Percentiles rank a stretch among this genome's conserved stretches.
These are phyloP conservation scores for Empis livida DNA, from an alignment of 2,888 invertebrate genomes.

Conservation along the genomic window DNA sequence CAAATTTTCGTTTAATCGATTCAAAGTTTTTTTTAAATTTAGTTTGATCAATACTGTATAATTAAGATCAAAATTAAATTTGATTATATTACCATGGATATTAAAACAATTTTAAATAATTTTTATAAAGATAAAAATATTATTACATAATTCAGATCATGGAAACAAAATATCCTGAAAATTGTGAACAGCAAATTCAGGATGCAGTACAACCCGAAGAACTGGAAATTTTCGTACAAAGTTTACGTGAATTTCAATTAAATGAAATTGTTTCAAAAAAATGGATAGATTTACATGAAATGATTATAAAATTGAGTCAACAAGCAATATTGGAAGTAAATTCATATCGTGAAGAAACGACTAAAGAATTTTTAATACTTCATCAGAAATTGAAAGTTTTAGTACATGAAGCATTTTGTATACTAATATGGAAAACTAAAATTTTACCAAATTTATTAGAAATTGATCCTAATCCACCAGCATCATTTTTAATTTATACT, in stretches of 20 bases:
- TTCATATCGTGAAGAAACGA: conserved; percentile 64
- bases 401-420: conserved; percentile 69
- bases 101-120: no score
- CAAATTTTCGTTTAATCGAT: no score
- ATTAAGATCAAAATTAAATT: no score
- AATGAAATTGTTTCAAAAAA: conserved; percentile 57
- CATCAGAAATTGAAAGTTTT: conserved; percentile 43
- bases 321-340: conserved; percentile 75
- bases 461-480: conserved; percentile 49
- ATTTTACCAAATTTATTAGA: conserved; percentile 65
- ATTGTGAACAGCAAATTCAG: no score
- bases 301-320: conserved; percentile 73
- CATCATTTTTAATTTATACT: conserved; percentile 65
- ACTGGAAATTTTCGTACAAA: conserved; percentile 59
- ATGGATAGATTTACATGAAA: conserved; percentile 72
- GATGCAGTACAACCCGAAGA: conserved; percentile 54
- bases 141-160: no score
- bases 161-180: no score
- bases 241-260: conserved; percentile 51
- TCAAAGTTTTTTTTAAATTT: no score
- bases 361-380: conserved; percentile 64
- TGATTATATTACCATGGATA: no score
- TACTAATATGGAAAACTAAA: conserved; percentile 74
- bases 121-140: no score
- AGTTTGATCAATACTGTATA: no score